These are phyloP conservation scores for Dreissena polymorpha DNA, from an alignment of 1,140 invertebrate genomes.

Conservation along the genomic window DNA sequence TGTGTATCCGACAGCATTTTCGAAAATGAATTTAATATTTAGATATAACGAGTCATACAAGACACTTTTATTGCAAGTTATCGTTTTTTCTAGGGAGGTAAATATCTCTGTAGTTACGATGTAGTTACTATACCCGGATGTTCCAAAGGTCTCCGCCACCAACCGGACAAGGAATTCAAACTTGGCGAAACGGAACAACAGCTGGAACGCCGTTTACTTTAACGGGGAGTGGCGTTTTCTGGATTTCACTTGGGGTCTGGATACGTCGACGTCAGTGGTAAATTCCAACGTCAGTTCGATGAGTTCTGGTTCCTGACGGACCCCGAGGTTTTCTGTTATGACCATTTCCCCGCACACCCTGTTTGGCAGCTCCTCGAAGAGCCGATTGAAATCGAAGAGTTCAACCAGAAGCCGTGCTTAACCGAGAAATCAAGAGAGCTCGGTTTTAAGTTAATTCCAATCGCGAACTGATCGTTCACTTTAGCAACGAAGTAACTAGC, in stretches of 20 bases:
- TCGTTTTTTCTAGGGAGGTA: constrained; percentile 32
- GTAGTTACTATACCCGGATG: constrained; percentile 51
- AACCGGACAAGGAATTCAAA: constrained; percentile 47
- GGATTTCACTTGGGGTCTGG: constrained; percentile 79
- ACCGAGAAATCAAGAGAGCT: constrained; percentile 48
- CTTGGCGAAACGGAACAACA: constrained; percentile 54
- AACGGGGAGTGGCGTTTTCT: constrained; percentile 63
- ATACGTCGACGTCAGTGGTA: constrained; percentile 46
- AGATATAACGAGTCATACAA: too few relatives aligned
- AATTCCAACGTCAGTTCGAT: constrained; percentile 58
- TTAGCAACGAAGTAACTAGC: constrained; percentile 53
- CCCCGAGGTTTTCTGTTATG: constrained; percentile 79
- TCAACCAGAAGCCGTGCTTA: constrained; percentile 49
- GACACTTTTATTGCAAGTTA: not conserved
- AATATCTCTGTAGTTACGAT: constrained; percentile 34
- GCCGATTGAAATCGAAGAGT: constrained; percentile 45
- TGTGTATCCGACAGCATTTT: too few relatives aligned
- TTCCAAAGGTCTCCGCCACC: constrained; percentile 42
- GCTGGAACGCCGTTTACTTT: constrained; percentile 65
- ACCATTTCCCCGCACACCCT: constrained; percentile 78
- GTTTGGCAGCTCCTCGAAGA: constrained; percentile 63
- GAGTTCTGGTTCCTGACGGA: constrained; percentile 81
- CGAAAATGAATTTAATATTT: too few relatives aligned
- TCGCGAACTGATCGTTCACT: constrained; percentile 26
- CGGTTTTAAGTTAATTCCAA: constrained; percentile 49